Evolutionary conservation across 2,888 invertebrate species (phyloP).

Genomic region (Tethea ocularis): DNA sequence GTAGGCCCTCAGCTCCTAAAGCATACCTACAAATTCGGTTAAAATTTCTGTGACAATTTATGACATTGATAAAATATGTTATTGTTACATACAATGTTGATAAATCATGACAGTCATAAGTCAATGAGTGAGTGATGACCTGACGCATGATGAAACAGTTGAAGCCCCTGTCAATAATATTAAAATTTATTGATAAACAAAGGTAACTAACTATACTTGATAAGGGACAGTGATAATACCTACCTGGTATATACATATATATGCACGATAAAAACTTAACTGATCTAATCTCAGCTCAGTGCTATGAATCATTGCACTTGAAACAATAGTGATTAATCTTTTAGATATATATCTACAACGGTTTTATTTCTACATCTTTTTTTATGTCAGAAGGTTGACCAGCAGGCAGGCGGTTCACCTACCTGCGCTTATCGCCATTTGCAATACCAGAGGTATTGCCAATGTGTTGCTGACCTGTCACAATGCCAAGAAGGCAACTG

Average conservation of each 20-base stretch:
- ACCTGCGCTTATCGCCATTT: too few relatives aligned
- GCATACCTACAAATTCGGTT: not conserved
- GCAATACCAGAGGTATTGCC: too few relatives aligned
- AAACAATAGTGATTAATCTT: not conserved
- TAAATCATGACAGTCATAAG: not conserved
- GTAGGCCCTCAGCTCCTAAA: not conserved
- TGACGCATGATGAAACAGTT: slow-evolving; percentile 4
- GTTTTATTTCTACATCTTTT: too few relatives aligned
- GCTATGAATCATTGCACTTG: not conserved
- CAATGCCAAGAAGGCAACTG: too few relatives aligned
- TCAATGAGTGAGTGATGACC: not conserved
- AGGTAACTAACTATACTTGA: not conserved
- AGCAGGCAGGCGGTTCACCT: too few relatives aligned
- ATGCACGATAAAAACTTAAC: not conserved
- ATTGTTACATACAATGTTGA: not conserved
- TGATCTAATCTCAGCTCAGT: slow-evolving; percentile 3
- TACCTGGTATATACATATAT: too few relatives aligned
- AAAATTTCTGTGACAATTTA: too few relatives aligned
- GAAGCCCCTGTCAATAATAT: slow-evolving; percentile 8
- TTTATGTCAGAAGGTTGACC: too few relatives aligned
- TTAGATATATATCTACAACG: not conserved
- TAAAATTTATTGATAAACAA: slow-evolving; percentile 3
- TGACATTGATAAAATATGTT: not conserved
- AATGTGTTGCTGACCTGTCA: too few relatives aligned
- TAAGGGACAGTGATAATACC: slow-evolving; percentile 4